Base-by-base conservation (phyloP, 1,140 invertebrate genomes). In the Drosophila nannoptera region DNA sequence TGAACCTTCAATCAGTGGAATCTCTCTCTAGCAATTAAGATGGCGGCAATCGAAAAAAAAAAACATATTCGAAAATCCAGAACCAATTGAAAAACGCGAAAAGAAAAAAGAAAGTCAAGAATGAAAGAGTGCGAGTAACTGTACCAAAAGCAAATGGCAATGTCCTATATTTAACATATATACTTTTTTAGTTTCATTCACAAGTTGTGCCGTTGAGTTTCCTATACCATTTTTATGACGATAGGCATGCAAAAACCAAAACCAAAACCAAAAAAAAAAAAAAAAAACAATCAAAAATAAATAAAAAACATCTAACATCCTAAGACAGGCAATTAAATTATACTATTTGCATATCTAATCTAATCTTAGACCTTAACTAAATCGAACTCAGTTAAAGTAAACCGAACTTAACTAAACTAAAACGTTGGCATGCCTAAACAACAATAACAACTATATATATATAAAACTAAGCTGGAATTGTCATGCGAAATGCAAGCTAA, bases 81-180 rank as follows among this genome's bases (percentile, higher is more conserved):
- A 48, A 11, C 1, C 16, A 55, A 32, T 38, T 7, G 31, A 22
- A 14, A 42, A 31, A 12, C 8, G 9, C 45, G 56, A 35, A 29
- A 22, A 52, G 2, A 14, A 43, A 43, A 43, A 35, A 2, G 35
- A 36, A 9, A 36, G 8, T 36, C 1, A 7, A 43, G 7, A 43
- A 16, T 14, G 40, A 43, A 46, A 52, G 9, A 38, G 35, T 40
- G 14, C 7, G 35, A 65, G 35, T n/a, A 65, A 11, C n/a, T 45
- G 52, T 58, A n/a, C 16, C n/a, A 66, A 29, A 43, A 56, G 11
- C n/a, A 22, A 60, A 64, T 62, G 69, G 60, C 65, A 73, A 53
- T 73, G 81, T 87, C 80, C 81, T 77, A 77, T 86, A 84, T 87
- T 84, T 86, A 71, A 69, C 9, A 52, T 43, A 52, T 43, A 43